Conservation (phyloP, 2,888 invertebrate species). For the Macrophya alboannulata region DNA sequence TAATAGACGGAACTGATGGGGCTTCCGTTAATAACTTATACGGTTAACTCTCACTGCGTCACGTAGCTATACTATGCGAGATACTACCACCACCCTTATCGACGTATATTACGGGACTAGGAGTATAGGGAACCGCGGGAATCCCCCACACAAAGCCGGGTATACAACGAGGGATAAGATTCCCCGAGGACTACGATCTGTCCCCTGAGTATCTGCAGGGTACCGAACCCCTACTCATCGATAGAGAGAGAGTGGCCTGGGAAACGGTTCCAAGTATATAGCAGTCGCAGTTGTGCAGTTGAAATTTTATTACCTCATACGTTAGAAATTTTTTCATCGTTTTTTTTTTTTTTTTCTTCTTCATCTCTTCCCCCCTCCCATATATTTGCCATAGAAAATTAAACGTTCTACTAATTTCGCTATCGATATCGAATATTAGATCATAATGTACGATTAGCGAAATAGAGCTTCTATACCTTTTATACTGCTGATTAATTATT, state of each 20-base stretch:
- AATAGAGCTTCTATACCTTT: background rate
- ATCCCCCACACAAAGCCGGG: constrained; percentile 6
- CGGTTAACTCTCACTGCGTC: background rate
- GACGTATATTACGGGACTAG: constrained; percentile 7
- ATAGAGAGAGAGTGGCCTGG: constrained; percentile 24
- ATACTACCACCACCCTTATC: constrained; percentile 1
- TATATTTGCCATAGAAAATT: background rate
- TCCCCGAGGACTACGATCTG: constrained; percentile 45
- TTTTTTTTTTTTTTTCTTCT: too few species aligned
- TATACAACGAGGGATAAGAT: constrained; percentile 36
- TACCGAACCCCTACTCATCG: constrained; percentile 23
- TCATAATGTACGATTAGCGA: background rate
- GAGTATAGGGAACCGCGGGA: constrained; percentile 9
- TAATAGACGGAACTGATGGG: background rate
- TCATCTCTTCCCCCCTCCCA: background rate
- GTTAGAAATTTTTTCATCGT: background rate
- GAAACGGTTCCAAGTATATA: constrained; percentile 13
- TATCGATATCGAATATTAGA: too few species aligned
- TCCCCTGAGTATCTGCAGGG: constrained; percentile 31
- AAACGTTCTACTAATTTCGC: background rate
- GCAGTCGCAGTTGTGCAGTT: background rate
- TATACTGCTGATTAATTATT: too few species aligned
- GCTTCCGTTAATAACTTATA: background rate
- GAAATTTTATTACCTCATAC: background rate
- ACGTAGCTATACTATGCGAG: background rate